A percentile compares a stretch with the other conserved stretches of the same genome.
Conservation (phyloP, 2,113 vertebrate genomes). For the Channa maculata region DNA sequence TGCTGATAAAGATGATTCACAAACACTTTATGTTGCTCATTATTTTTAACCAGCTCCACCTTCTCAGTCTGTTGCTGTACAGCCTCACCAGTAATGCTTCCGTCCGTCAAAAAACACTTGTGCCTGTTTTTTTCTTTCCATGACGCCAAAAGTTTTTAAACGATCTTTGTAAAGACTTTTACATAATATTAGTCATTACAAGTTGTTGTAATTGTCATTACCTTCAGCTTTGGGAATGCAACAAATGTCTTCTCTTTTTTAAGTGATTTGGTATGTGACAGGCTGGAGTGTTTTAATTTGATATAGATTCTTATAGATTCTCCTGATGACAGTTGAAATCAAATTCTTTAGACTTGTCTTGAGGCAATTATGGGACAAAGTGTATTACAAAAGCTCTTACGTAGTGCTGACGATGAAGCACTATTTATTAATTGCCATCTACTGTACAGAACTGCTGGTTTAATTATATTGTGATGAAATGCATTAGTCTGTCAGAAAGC, state of each 20-base stretch:
- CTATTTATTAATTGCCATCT: conserved; percentile 41
- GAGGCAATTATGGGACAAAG: conserved; percentile 42
- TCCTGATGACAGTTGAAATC: conserved; percentile 35
- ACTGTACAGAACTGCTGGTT: conserved; percentile 9
- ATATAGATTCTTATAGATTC: conserved; percentile 25
- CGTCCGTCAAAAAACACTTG: neutral
- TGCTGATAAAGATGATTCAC: neutral
- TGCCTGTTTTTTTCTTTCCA: neutral
- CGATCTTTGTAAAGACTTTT: neutral
- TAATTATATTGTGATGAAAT: conserved; percentile 49
- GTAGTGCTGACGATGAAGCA: conserved; percentile 22
- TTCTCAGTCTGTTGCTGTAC: neutral
- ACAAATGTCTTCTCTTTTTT: conserved; percentile 22
- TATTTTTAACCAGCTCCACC: conserved; percentile 1
- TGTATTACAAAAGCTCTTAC: conserved; percentile 41
- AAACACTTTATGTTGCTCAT: neutral
- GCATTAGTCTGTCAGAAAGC: conserved; percentile 27
- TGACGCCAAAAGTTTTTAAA: conserved; percentile 1
- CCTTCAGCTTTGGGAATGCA: conserved; percentile 15
- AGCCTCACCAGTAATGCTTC: neutral
- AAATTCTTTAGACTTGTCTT: conserved; percentile 41
- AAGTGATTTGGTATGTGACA: conserved; percentile 19
- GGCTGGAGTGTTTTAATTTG: conserved; percentile 41
- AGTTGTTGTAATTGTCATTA: conserved; percentile 31
- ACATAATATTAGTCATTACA: neutral